Percentiles rank a stretch among this genome's conserved stretches.
Conservation (phyloP, 2,888 invertebrate genomes). For the Epinotia ramella region DNA sequence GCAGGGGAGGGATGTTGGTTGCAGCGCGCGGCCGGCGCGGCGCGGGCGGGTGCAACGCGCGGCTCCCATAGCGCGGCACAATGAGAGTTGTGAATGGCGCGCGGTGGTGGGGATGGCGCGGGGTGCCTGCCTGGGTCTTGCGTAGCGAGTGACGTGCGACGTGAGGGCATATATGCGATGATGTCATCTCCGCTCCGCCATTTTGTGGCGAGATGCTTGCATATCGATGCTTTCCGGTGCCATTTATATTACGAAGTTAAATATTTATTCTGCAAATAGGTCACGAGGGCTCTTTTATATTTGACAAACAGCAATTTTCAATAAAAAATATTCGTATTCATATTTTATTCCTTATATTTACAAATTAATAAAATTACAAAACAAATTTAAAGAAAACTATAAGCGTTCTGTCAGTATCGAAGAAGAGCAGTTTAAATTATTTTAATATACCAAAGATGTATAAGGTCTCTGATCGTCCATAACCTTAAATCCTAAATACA, state of each 20-base stretch:
- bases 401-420: too few relatives aligned
- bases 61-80: not conserved
- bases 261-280: not conserved
- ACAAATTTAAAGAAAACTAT: too few relatives aligned
- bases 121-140: conserved; percentile 49
- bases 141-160: conserved; percentile 53
- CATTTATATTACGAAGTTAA: not conserved
- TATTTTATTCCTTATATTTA: too few relatives aligned
- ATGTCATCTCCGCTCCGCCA: conserved; percentile 71
- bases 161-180: conserved; percentile 54
- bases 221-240: conserved; percentile 18
- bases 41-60: conserved; percentile 60
- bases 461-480: too few relatives aligned
- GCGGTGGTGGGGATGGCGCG: conserved; percentile 52
- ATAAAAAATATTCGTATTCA: too few relatives aligned
- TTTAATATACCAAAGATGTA: too few relatives aligned
- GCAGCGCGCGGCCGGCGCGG: too few relatives aligned
- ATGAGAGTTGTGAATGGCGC: conserved; percentile 71
- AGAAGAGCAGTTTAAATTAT: too few relatives aligned
- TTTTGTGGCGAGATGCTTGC: conserved; percentile 53
- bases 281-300: too few relatives aligned
- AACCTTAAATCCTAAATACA: too few relatives aligned
- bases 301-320: too few relatives aligned
- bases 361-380: too few relatives aligned
- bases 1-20: conserved; percentile 56